Conservation (phyloP, 2,113 vertebrate species). For the Antechinus flavipes region DNA sequence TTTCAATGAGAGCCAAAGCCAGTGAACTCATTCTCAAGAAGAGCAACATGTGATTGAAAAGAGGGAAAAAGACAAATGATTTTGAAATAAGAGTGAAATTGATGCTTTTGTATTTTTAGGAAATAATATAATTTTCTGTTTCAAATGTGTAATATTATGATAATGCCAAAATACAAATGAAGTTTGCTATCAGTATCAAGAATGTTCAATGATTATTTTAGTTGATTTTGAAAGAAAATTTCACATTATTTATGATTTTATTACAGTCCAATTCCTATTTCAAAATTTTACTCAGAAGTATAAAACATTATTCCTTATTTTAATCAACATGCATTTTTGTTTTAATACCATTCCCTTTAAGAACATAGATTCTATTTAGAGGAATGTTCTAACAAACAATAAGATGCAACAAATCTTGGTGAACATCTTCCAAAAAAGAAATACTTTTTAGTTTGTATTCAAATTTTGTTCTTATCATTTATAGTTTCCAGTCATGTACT, state of each 20-base stretch:
- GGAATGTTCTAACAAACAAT: not conserved
- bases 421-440: not conserved
- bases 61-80: not conserved
- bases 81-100: not conserved
- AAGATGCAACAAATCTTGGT: not conserved
- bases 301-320: not conserved
- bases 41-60: constrained; percentile 26
- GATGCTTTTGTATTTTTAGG: not conserved
- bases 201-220: not conserved
- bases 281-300: not conserved
- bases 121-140: not conserved
- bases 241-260: not conserved
- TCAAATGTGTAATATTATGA: not conserved
- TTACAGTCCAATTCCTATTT: not conserved
- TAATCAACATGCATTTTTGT: not conserved
- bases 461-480: not conserved
- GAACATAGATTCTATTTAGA: not conserved
- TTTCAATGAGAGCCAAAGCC: constrained; percentile 38
- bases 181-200: constrained; percentile 30
- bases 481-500: not conserved
- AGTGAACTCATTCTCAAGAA: not conserved
- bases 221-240: not conserved
- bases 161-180: not conserved
- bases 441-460: not conserved
- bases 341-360: not conserved